Conservation (phyloP, 2,797 vertebrate species). For the Acrocephalus scirpaceus region DNA sequence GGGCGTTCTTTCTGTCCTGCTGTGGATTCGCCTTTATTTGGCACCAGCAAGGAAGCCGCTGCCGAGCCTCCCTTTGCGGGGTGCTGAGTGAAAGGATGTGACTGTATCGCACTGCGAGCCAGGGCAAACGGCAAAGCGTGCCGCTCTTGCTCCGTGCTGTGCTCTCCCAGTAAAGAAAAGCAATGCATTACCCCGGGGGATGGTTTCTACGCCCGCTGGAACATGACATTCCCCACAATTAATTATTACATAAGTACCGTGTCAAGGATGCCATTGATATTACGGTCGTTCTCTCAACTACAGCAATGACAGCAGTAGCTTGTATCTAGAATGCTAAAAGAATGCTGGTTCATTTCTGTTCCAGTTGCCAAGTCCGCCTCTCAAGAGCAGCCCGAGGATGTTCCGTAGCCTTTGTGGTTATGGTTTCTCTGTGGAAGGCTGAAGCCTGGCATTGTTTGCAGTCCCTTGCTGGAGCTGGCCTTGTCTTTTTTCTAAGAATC, state of each 20-base stretch:
- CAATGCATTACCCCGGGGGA: fast-evolving
- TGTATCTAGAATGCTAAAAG: neutral
- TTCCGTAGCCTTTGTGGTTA: neutral
- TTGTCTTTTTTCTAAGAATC: neutral
- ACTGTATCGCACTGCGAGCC: fast-evolving
- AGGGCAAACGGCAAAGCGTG: fast-evolving
- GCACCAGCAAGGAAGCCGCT: fast-evolving
- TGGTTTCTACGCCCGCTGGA: neutral
- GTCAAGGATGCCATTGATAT: neutral
- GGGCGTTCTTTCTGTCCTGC: neutral
- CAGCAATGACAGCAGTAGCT: neutral
- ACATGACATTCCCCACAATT: neutral
- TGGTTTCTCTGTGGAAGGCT: neutral
- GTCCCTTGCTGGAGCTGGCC: neutral
- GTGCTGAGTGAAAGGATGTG: fast-evolving
- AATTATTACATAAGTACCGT: neutral
- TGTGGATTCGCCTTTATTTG: neutral
- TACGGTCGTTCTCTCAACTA: neutral
- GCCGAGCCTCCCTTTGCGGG: fast-evolving
- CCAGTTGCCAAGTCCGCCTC: neutral
- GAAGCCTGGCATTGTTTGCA: neutral
- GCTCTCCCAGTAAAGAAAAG: neutral
- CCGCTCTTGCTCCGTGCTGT: neutral
- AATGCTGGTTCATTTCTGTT: neutral
- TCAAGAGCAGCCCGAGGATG: neutral